These are phyloP conservation scores for Acleris laterana DNA, from an alignment of 2,888 invertebrate genomes.

Conservation along the genomic window DNA sequence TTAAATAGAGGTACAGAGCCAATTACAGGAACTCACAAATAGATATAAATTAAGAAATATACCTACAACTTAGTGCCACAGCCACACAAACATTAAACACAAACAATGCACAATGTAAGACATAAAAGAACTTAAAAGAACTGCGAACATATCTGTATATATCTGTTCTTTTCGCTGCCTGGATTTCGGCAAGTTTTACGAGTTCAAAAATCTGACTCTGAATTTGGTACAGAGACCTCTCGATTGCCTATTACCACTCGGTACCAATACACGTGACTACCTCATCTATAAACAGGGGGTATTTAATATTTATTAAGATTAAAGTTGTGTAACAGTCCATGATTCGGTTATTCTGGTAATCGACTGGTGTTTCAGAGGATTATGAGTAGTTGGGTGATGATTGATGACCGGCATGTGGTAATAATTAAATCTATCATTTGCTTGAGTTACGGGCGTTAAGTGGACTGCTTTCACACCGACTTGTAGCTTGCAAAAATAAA, in stretches of 20 bases:
- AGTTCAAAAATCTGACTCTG: too few relatives aligned
- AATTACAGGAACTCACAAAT: too few relatives aligned
- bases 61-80: too few relatives aligned
- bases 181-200: too few relatives aligned
- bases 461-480: slow-evolving; percentile 26
- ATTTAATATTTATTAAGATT: slow-evolving; percentile 1
- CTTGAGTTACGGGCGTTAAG: slow-evolving; percentile 27
- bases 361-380: slow-evolving; percentile 18
- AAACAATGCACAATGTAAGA: too few relatives aligned
- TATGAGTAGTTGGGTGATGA: slow-evolving; percentile 32
- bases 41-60: too few relatives aligned
- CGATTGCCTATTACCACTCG: not conserved
- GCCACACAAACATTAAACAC: too few relatives aligned
- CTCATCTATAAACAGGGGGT: not conserved
- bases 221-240: not conserved
- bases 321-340: slow-evolving; percentile 8
- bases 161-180: too few relatives aligned
- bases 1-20: too few relatives aligned
- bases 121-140: too few relatives aligned
- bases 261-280: not conserved
- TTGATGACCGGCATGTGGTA: slow-evolving; percentile 41
- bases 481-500: not conserved
- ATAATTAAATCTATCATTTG: slow-evolving; percentile 43
- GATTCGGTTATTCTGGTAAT: slow-evolving; percentile 15
- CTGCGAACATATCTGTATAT: too few relatives aligned